Base-by-base conservation (phyloP, 2,113 vertebrate genomes). In the Ia io region DNA sequence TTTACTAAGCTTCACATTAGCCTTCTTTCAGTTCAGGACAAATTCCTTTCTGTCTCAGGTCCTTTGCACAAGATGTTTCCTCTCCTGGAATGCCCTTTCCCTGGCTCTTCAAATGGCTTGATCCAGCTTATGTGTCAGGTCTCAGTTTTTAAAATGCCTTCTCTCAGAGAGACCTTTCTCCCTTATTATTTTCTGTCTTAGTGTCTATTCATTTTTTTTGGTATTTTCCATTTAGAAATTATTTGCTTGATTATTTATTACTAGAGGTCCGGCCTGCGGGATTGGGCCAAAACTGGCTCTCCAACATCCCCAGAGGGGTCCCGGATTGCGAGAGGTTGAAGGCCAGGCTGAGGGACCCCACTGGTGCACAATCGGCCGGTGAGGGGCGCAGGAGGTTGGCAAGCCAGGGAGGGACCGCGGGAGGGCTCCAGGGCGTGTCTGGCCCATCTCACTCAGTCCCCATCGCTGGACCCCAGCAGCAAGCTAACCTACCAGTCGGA, bases 141-240 rank as follows among this genome's bases (percentile, higher is more conserved):
- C n/a, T 88, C 28, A 35, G 44, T 86, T 76, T 90, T 88, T 35
- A 59, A 85, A 82, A 51, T 11, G 4, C 28, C 35, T 37, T 25
- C 51, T 88, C 47, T 96, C 63, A 94, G 40, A 56, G 23, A 77
- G 51, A 9, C n/a, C 73, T 89, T 44, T 37, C 47, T 47, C 12
- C 40, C 61, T 76, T 76, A 6, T 73, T 49, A 30, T 61, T 85
- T n/a, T 92, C 44, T 65, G 18, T 76, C 61, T 73, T 93, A 67
- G 37, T 49, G 37, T 47, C 23, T 91, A n/a, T 47, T 91, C 28
- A 37, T 76, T 80, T 84, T 37, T 95, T 94, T 89, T 79, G 89
- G 51, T 92, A 78, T 61, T 95, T 95, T 90, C 42, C 47, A 51
- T 77, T 93, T 97, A 93, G 23, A 94, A 91, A 74, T 89, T 91